These are phyloP conservation scores for Melanargia galathea DNA, from an alignment of 2,888 invertebrate genomes.

Conservation along the genomic window DNA sequence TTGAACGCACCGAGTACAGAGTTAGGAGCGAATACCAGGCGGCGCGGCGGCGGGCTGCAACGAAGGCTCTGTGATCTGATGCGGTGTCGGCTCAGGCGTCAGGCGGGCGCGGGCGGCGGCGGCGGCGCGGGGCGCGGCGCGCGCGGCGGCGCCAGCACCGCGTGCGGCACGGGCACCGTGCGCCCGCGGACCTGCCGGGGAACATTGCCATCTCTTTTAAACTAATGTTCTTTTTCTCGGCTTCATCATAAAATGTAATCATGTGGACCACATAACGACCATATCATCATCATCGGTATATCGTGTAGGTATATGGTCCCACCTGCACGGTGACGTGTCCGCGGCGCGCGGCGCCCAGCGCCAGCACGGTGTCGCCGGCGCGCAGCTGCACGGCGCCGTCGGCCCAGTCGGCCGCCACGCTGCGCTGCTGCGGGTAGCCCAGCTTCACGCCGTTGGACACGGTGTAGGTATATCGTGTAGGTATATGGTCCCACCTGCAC, in stretches of 20 bases:
- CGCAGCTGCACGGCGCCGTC: constrained; percentile 74
- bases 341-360: constrained; percentile 93
- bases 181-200: constrained; percentile 77
- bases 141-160: constrained; percentile 70
- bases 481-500: constrained; percentile 88
- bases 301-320: too few species aligned
- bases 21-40: too few species aligned
- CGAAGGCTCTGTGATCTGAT: too few species aligned
- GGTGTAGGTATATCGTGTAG: too few species aligned
- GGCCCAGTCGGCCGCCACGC: constrained; percentile 93
- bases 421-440: constrained; percentile 95
- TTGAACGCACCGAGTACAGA: background rate
- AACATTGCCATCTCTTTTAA: too few species aligned
- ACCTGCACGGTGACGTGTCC: constrained; percentile 93
- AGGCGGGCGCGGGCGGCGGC: constrained; percentile 57
- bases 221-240: too few species aligned
- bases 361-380: constrained; percentile 93
- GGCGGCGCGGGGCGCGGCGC: constrained; percentile 57
- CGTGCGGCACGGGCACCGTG: constrained; percentile 69
- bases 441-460: constrained; percentile 95
- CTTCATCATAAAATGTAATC: too few species aligned
- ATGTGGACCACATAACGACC: too few species aligned
- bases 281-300: too few species aligned
- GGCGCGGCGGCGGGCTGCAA: too few species aligned
- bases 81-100: too few species aligned